These are phyloP conservation scores for Micrasema longulum DNA, from an alignment of 1,140 invertebrate species.

Conservation along the genomic window DNA sequence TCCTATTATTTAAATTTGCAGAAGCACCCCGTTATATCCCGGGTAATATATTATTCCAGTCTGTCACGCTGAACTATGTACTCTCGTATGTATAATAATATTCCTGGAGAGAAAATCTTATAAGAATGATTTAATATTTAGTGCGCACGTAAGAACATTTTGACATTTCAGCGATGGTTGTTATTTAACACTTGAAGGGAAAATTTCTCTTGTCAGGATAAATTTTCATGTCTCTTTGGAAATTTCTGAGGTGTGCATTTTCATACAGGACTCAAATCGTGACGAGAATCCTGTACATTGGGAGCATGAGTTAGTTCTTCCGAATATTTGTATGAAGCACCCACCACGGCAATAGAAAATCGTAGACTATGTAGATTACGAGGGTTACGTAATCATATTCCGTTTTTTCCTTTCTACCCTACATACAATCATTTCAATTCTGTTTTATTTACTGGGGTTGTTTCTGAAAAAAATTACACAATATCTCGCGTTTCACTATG, in stretches of 20 bases:
- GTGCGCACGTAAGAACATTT: constrained; percentile 16
- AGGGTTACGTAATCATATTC: background rate
- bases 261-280: constrained; percentile 4
- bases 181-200: constrained; percentile 28
- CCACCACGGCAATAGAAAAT: too few species aligned
- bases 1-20: too few species aligned
- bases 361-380: background rate
- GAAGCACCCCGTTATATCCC: too few species aligned
- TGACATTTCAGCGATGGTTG: constrained; percentile 19
- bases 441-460: background rate
- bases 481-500: too few species aligned
- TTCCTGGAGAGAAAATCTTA: constrained; percentile 7
- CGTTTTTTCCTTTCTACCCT: too few species aligned
- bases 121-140: constrained; percentile 21
- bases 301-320: background rate
- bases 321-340: background rate
- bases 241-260: constrained; percentile 22
- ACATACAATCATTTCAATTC: background rate
- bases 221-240: constrained; percentile 19
- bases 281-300: constrained; percentile 3
- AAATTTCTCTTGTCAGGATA: constrained; percentile 16
- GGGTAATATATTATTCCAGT: too few species aligned
- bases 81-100: background rate
- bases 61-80: too few species aligned
- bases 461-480: too few species aligned